Evolutionary conservation across 2,888 invertebrate genomes (phyloP), one percentile per base, ranked within the genome.

Genomic region (Epistrophe grossulariae): DNA sequence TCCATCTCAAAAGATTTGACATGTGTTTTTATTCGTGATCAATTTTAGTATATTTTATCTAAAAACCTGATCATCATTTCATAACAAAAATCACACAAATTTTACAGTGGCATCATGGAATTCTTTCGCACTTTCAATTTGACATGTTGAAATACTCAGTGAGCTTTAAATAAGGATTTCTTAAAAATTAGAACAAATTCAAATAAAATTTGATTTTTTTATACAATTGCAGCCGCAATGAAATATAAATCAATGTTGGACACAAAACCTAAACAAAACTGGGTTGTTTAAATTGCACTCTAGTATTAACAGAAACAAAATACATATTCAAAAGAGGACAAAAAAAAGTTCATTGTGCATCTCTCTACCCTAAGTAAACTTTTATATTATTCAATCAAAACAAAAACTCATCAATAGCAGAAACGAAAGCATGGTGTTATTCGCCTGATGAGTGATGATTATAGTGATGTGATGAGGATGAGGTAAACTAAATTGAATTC

Each of bases 271-370:
- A 45, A 17, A 48, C 8, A 19, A n/a, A 50, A 4, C 5, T 50
- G 50, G 50, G 50, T 50, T 50, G 19, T 50, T 19, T 19, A n/a
- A 9, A 0, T 50, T 50, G 50, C 50, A 50, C 50, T 50, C 11
- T 5, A 50, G 50, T 50, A 50, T 50, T 19, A 19, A 50, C 48
- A 17, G n/a, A 17, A 17, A 48, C 8, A 45, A 45, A 10, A 48
- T 10, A n/a, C 11, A 17, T n/a, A 24, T 24, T 24, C 24, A 24
- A 2, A 19, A 38, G 9, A 38, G n/a, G 3, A 48, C 31, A 66
- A 74, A 64, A 64, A n/a, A 80, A 77, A 72, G 72, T 84, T 80
- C 84, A 80, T 66, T 60, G 80, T 77, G 71, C 35, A 38, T 76
- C 24, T 35, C 79, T 68, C 31, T 17, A 24, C 59, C 48, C 43